Evolutionary conservation across 2,113 vertebrate genomes (phyloP).

Genomic region (Daphoenositta chrysoptera): DNA sequence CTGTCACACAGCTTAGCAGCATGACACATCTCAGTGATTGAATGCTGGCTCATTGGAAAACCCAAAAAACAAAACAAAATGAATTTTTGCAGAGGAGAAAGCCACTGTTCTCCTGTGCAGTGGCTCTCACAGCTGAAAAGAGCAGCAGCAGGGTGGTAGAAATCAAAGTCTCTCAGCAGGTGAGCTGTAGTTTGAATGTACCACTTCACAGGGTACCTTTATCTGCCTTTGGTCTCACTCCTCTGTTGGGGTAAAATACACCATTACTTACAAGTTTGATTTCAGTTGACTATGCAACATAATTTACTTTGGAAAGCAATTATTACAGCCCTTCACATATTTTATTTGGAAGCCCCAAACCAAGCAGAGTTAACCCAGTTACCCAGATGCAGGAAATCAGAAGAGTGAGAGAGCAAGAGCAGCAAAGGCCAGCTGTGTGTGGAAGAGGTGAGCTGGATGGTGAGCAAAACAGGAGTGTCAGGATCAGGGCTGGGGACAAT

Average conservation of each 20-base stretch:
- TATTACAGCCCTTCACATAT: background rate
- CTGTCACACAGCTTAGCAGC: conserved; percentile 15
- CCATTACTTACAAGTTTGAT: background rate
- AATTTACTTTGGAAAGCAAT: background rate
- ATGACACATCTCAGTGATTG: conserved; percentile 22
- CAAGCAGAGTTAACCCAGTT: background rate
- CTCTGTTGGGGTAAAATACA: background rate
- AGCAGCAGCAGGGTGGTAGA: background rate
- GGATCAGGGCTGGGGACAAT: background rate
- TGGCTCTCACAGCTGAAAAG: background rate
- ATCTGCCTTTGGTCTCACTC: background rate
- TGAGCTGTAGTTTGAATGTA: background rate
- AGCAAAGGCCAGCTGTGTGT: background rate
- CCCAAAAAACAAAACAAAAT: background rate
- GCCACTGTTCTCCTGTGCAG: background rate
- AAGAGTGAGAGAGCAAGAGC: background rate
- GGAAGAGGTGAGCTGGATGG: background rate
- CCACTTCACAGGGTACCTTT: background rate
- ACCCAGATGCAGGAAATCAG: background rate
- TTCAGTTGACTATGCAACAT: background rate
- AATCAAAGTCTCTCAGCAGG: conserved; percentile 6
- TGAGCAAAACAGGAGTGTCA: background rate
- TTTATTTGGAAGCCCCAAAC: background rate
- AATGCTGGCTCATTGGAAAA: background rate
- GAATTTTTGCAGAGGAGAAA: background rate